Evolutionary conservation across 2,797 vertebrate genomes (phyloP).

Genomic region (Danionella dracula): DNA sequence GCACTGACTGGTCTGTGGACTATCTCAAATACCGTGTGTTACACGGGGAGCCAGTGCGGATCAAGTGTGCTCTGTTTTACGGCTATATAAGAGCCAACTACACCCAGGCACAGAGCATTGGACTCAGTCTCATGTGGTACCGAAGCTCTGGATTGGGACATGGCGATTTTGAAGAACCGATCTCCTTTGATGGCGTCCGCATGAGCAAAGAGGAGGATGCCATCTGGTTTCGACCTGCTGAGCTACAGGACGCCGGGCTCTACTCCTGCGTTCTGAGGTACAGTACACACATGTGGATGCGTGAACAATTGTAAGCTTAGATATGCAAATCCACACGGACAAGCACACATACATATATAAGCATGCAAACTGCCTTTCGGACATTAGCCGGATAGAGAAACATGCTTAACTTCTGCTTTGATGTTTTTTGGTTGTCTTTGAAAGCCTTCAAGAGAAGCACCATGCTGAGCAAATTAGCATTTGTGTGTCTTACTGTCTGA

Average conservation of each 20-base stretch:
- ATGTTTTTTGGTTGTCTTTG: conserved; percentile 45
- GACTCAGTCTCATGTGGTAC: conserved; percentile 99
- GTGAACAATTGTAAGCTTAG: background rate
- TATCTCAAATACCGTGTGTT: conserved; percentile 95
- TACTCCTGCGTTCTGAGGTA: conserved; percentile 97
- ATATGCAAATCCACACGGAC: conserved; percentile 25
- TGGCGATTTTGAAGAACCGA: conserved; percentile 94
- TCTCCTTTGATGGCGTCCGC: conserved; percentile 90
- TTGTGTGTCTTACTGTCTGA: background rate
- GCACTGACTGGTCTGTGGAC: conserved; percentile 97
- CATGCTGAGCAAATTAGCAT: conserved; percentile 25
- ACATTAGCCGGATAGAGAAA: conserved; percentile 34
- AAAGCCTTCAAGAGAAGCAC: conserved; percentile 7
- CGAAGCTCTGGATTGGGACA: conserved; percentile 88
- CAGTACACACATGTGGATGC: background rate
- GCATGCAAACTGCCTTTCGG: conserved; percentile 21
- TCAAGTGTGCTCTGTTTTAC: conserved; percentile 97
- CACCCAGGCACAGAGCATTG: conserved; percentile 91
- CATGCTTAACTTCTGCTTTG: conserved; percentile 50
- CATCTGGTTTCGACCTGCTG: conserved; percentile 96
- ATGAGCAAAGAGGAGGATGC: conserved; percentile 99
- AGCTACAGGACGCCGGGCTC: conserved; percentile 89
- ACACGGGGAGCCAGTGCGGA: conserved; percentile 92
- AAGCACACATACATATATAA: background rate
- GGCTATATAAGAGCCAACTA: conserved; percentile 98